phyloP scores from a whole-genome alignment of 2,797 vertebrate genomes.

The Linurgus olivaceus region DNA sequence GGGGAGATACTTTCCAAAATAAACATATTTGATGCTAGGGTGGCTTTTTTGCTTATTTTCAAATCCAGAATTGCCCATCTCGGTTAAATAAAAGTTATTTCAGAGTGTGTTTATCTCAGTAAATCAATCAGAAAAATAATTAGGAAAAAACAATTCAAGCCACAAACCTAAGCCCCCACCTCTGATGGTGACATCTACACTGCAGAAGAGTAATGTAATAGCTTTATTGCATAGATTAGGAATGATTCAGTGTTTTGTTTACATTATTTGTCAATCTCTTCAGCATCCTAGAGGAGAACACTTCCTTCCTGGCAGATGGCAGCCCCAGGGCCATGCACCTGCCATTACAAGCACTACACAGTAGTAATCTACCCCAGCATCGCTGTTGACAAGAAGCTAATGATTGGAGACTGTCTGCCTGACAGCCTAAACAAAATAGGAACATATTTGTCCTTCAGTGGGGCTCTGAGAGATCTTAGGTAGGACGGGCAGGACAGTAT shows the following conservation, averaged over 20 bases:
- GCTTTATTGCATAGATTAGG: slow-evolving; percentile 1
- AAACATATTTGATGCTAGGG: not conserved
- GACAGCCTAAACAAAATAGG: slow-evolving; percentile 67
- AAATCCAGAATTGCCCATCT: not conserved
- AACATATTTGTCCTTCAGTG: slow-evolving; percentile 23
- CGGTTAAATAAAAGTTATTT: not conserved
- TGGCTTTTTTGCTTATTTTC: not conserved
- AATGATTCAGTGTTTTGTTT: slow-evolving; percentile 56
- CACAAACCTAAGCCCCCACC: not conserved
- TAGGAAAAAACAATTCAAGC: not conserved
- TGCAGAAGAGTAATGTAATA: not conserved
- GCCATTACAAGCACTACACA: slow-evolving; percentile 78
- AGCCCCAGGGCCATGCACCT: slow-evolving; percentile 85
- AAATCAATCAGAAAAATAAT: not conserved
- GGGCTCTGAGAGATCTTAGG: slow-evolving; percentile 5
- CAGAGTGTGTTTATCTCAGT: not conserved
- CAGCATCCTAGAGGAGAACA: slow-evolving; percentile 45
- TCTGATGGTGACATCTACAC: not conserved
- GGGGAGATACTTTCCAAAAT: not conserved
- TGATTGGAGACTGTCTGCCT: slow-evolving; percentile 85
- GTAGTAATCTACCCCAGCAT: slow-evolving; percentile 82
- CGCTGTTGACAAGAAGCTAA: slow-evolving; percentile 85
- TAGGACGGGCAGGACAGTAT: not conserved
- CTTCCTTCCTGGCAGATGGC: slow-evolving; percentile 78
- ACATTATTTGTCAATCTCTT: slow-evolving; percentile 46